A percentile compares a stretch with the other conserved stretches of the same genome.
phyloP scores from a whole-genome alignment of 2,888 invertebrate species.

The Holacanthella duospinosa region DNA sequence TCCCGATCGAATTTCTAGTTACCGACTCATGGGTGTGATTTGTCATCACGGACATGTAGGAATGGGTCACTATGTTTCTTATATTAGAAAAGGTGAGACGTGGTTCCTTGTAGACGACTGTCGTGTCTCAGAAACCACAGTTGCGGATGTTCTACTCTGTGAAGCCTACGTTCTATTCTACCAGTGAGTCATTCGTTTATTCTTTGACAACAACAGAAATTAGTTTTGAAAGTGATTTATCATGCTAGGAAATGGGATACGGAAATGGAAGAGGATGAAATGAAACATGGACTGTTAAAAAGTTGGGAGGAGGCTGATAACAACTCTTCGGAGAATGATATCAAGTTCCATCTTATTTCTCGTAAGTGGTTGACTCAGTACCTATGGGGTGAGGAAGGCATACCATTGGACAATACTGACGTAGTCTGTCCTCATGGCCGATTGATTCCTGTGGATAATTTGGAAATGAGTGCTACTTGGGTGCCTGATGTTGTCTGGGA shows the following conservation, averaged over 20 bases:
- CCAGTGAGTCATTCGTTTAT: slow-evolving; percentile 46
- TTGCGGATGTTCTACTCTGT: slow-evolving; percentile 65
- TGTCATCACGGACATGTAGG: slow-evolving; percentile 93
- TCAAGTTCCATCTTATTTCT: slow-evolving; percentile 50
- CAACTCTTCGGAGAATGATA: slow-evolving; percentile 11
- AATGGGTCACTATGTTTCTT: slow-evolving; percentile 94
- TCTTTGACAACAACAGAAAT: no score
- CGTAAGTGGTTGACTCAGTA: slow-evolving; percentile 89
- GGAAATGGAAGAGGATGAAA: slow-evolving; percentile 20
- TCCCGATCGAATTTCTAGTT: slow-evolving; percentile 64
- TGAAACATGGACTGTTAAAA: slow-evolving; percentile 20
- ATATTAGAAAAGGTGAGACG: slow-evolving; percentile 53
- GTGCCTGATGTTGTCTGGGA: slow-evolving; percentile 58
- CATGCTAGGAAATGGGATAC: slow-evolving; percentile 31
- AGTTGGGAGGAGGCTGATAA: slow-evolving; percentile 22
- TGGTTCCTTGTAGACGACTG: slow-evolving; percentile 98
- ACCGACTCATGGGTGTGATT: slow-evolving; percentile 85
- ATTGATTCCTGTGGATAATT: slow-evolving; percentile 30
- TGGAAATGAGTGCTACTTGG: slow-evolving; percentile 33
- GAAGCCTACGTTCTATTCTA: slow-evolving; percentile 98
- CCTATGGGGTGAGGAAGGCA: slow-evolving; percentile 92
- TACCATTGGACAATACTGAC: slow-evolving; percentile 86
- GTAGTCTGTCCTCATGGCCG: slow-evolving; percentile 79
- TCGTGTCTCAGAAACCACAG: slow-evolving; percentile 66
- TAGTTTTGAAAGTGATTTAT: no score